Base-by-base conservation (phyloP, 2,797 vertebrate species). In the Alauda arvensis region DNA sequence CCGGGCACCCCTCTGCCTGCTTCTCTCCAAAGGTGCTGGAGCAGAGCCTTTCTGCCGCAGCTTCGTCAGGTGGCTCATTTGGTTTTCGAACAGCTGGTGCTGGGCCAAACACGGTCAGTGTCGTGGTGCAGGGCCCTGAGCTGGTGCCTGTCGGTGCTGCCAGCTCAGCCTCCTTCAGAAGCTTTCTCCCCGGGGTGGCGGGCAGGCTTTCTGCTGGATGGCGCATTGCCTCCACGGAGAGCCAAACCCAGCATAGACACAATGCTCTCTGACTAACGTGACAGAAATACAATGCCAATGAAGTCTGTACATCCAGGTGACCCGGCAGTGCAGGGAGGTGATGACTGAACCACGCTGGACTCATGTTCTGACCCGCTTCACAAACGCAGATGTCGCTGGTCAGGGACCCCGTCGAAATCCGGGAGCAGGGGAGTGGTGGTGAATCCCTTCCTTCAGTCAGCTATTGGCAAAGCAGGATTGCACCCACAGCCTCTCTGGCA, bases 291-390 rank as follows among this genome's bases (percentile, higher is more conserved):
- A 3, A 45, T 51, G 33, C 0, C 1, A 71, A 25, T n/a, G 10
- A 82, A n/a, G 18, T 10, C 66, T 62, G 43, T 14, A 15, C 14
- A 31, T 56, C 48, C 83, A 83, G 70, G 52, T 78, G 70, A 83
- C 56, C 48, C 0, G 0, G 4, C 4, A 8, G 23, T 40, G 21
- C 40, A 26, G 59, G n/a, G 40, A 77, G 17, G 43, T 39, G n/a
- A 31, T 39, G 63, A 20, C 6, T 75, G 74, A 53, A 70, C 2
- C 11, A 28, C 2, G 4, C 4, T 4, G 14, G 55, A 33, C 39
- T 18, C 18, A 0, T 12, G 25, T 37, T 63, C 46, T 66, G 63
- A 33, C 12, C 23, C 0, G 0, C 45, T 56, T 66, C n/a, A 34
- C 1, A 5, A 75, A 34, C 23, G 26, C 7, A 8, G 70, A 18